Base-by-base conservation (phyloP, 37 sponge, comb jelly and placozoan species). In the Beroe ovata region DNA sequence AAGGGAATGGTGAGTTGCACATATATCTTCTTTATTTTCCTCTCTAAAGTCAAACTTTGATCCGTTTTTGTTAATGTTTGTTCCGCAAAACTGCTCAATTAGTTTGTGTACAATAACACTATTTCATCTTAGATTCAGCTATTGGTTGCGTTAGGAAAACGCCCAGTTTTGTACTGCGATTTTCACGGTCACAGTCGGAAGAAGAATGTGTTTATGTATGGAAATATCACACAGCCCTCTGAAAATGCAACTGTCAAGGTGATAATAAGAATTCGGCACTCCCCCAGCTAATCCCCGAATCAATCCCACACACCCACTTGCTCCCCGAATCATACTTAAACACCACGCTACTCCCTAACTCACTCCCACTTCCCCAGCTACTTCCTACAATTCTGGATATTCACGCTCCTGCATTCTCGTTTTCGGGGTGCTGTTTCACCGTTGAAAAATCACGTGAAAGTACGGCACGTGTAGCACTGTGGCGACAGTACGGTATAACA, bases 131-230 rank as follows among this genome's bases (percentile, higher is more conserved):
- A 66, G 69, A 66, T 66, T 3, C 69, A 66, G 36, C 35, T 66
- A 4, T 16, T 66, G 30, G 69, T 66, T 4, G 69, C 69, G 19
- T 64, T 62, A 29, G 59, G 26, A 34, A 26, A 23, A 66, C 26
- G 72, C 0, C 90, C 92, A 92, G 29, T 66, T 4, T 16, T 95
- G 26, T 95, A 92, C 47, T 89, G 93, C 39, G 94, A 95, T 38
- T 90, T 95, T 36, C 95, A 95, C 89, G 95, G 95, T 11, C 94
- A 94, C 91, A 91, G 92, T 38, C 90, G 92, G 14, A 93, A 91
- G 42, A 93, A 95, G 60, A 95, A 95, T 89, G 89, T 95, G 0
- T 94, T 95, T 40, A 91, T 66, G 66, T 95, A 92, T 32, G 95
- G 93, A 8, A 77, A 77, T 54, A 77, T 77, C 21, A 77, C 84